Evolutionary conservation across 2,888 invertebrate species (phyloP), one percentile per base, ranked within the genome.

Genomic region (Syrista parreyssii): DNA sequence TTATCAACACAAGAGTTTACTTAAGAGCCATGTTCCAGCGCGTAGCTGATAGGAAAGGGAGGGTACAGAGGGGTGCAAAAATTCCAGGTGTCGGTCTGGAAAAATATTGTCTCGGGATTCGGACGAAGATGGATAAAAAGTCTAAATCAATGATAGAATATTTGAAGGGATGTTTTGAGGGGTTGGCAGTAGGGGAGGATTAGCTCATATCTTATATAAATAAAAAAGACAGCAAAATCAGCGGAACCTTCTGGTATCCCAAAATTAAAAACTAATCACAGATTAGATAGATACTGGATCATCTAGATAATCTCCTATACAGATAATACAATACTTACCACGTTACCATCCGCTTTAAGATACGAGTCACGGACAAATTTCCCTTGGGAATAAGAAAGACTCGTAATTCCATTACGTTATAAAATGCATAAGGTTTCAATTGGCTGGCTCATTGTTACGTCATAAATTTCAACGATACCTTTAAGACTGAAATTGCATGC

Each of bases 301-400:
- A 40, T 40, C 40, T 15, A 40, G 40, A 40, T 40, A 6, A 40
- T 40, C 15, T 0, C 15, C 15, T 40, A 4, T 40, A 12, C 4
- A 40, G 40, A 40, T 33, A 33, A 33, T 40, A 40, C 1, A 40
- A 40, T 40, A 40, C 15, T 40, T 40, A 40, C 15, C 40, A 6
- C 40, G 15, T 6, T 40, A 15, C 15, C 84, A 84, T 83, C 81
- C 81, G 80, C 73, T 75, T 77, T 79, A 79, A 80, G 80, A 80
- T 79, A 79, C 73, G 79, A 79, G 81, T 85, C 82, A 85, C 85
- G 84, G 82, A 84, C 76, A 86, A 83, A 86, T 86, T 86, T 86
- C 86, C 86, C 85, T 40, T 74, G 76, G 82, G 85, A 85, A 85
- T 80, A 80, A 82, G 82, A 15, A 4, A 30, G 30, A 82, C 82